These are phyloP conservation scores for Microcebus murinus DNA, from an alignment of 2,113 vertebrate genomes.

Conservation along the genomic window DNA sequence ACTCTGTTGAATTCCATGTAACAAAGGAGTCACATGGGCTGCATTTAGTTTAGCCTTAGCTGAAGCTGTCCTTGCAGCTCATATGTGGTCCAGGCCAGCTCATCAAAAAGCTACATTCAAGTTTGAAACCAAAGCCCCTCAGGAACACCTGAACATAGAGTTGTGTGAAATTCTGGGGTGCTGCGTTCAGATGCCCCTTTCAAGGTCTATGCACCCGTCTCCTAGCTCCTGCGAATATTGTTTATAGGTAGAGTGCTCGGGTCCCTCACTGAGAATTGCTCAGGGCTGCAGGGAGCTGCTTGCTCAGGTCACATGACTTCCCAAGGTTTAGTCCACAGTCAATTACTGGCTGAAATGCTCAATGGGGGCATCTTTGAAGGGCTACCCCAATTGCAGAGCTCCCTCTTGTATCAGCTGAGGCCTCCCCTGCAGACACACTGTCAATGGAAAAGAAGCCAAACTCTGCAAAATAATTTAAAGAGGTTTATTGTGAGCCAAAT, in stretches of 20 bases:
- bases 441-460: too few species aligned
- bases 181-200: neutral
- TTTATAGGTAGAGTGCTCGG: accelerated
- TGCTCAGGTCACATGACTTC: neutral
- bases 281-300: neutral
- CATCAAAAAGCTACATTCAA: neutral
- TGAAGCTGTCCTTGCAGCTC: neutral
- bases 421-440: neutral
- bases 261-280: neutral
- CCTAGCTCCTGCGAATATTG: neutral
- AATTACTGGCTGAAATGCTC: neutral
- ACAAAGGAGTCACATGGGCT: neutral
- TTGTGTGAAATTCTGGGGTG: neutral
- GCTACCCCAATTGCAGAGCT: neutral
- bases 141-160: neutral
- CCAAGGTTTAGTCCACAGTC: neutral
- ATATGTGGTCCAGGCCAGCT: neutral
- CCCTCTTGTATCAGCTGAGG: neutral
- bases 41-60: neutral
- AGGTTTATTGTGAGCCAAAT: too few species aligned
- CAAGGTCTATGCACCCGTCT: neutral
- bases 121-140: neutral
- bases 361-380: neutral
- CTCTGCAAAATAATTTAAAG: too few species aligned
- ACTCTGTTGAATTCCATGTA: neutral